phyloP scores from a whole-genome alignment of 1,140 invertebrate genomes.

The Anoplolepis gracilipes region DNA sequence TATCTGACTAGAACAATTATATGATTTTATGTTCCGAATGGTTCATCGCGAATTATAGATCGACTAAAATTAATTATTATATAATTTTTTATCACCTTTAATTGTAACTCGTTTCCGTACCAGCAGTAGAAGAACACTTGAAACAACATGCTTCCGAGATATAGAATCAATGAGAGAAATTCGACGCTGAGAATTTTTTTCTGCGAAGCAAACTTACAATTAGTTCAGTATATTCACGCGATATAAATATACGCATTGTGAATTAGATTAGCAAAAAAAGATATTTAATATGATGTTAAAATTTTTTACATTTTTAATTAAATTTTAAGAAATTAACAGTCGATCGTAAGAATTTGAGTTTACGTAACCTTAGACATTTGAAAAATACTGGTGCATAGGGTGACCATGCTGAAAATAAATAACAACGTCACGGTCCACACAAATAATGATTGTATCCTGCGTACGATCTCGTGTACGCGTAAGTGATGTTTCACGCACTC shows the following conservation, averaged over 20 bases:
- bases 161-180: conserved; percentile 55
- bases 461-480: conserved; percentile 42
- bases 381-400: conserved; percentile 61
- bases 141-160: conserved; percentile 50
- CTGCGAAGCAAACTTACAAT: conserved; percentile 17
- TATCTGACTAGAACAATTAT: not conserved
- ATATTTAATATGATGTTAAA: conserved; percentile 18
- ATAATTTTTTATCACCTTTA: conserved; percentile 45
- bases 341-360: not conserved
- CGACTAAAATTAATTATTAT: not conserved
- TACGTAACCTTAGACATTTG: conserved; percentile 58
- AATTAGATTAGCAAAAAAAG: not conserved
- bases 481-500: conserved; percentile 56
- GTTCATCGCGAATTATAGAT: not conserved
- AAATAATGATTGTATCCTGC: conserved; percentile 53
- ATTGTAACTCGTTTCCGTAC: conserved; percentile 66
- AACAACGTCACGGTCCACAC: conserved; percentile 59
- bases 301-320: not conserved
- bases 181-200: conserved; percentile 30
- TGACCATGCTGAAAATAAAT: conserved; percentile 57
- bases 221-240: conserved; percentile 4
- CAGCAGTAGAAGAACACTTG: conserved; percentile 67
- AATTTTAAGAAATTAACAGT: not conserved
- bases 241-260: not conserved
- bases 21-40: not conserved